Evolutionary conservation across 2,888 invertebrate genomes (phyloP), one percentile per base, ranked within the genome.

Genomic region (Caenorhabditis panamensis): DNA sequence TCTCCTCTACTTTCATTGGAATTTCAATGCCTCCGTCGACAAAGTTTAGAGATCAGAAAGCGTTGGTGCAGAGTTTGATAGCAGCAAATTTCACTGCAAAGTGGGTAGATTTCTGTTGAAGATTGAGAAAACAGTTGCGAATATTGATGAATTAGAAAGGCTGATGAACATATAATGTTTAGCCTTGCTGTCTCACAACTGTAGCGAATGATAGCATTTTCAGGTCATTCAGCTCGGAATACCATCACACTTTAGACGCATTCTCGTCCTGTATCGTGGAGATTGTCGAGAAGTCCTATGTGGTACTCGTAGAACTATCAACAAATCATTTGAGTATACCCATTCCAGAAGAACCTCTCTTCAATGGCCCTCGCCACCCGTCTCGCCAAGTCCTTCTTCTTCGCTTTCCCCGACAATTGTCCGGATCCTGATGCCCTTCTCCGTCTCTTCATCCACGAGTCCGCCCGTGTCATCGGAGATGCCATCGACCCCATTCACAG

Each of bases 211-310:
- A 5, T 41, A 28, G 16, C 22, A 6, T 36, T 66, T 87, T 47
- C 76, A 87, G 87, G 56, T 84, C 87, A 9, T 88, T 88, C 80
- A 84, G 84, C 22, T 84, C 87, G 1, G 88, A 88, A 67, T 88
- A 88, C 58, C 84, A 84, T 24, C 71, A 85, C 20, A 66, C 88
- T 59, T 63, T 87, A 5, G 81, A 84, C 18, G 72, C 85, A 20
- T 58, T 88, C 47, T 80, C 87, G 0, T 67, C 67, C n/a, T 87
- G 86, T 31, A 81, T 85, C 28, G 80, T 85, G 4, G 64, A 77
- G n/a, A 68, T 86, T 49, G 81, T 71, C 1, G 22, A 61, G 44
- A 73, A 77, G 51, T 66, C 58, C n/a, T 84, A 84, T 71, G 76
- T 84, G 72, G 84, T 83, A n/a, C 47, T 67, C 9, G 4, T 9